These are phyloP conservation scores for Plectus sambesii DNA, from an alignment of 1,140 invertebrate species.

Conservation along the genomic window DNA sequence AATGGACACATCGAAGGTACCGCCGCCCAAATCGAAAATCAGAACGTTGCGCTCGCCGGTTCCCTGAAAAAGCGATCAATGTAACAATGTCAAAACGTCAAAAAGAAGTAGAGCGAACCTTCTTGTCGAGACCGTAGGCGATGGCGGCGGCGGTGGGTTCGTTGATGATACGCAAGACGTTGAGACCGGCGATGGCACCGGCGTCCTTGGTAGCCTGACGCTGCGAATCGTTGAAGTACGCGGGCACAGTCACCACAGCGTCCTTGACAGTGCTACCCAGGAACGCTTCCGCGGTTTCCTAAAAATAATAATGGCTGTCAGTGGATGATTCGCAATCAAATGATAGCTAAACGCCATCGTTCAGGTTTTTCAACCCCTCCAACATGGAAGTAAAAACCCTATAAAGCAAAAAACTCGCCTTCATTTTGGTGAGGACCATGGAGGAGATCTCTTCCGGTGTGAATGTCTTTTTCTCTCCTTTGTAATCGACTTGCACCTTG, in stretches of 20 bases:
- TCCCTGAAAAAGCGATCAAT: no score
- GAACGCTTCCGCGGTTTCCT: no score
- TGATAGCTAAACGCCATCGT: no score
- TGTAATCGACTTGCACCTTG: conserved; percentile 55
- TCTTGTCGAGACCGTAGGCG: conserved; percentile 69
- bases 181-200: conserved; percentile 54
- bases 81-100: no score
- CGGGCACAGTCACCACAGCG: conserved; percentile 15
- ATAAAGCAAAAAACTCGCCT: no score
- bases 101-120: no score
- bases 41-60: conserved; percentile 51
- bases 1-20: conserved; percentile 95
- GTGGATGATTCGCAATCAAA: no score
- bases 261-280: no score
- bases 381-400: no score
- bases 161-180: conserved; percentile 60
- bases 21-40: conserved; percentile 85
- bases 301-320: no score
- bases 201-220: conserved; percentile 62
- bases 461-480: conserved; percentile 75
- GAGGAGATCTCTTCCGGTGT: conserved; percentile 80
- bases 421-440: conserved; percentile 60
- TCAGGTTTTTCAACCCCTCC: no score
- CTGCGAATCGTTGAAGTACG: conserved; percentile 61
- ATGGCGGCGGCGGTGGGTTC: conserved; percentile 67